These are phyloP conservation scores for Monopis laevigella DNA, from an alignment of 2,888 invertebrate genomes.

Conservation along the genomic window DNA sequence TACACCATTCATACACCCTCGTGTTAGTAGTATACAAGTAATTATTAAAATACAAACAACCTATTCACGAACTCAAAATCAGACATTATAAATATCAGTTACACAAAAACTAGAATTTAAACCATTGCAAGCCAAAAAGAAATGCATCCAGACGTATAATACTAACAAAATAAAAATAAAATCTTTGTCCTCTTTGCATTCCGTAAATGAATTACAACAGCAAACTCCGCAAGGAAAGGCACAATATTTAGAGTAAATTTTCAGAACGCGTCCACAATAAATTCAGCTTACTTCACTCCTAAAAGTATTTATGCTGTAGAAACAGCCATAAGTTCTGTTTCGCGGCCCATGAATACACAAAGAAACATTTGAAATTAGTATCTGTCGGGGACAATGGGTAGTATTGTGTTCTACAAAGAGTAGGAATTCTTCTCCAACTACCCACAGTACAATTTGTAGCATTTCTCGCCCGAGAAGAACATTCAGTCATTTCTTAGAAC, in stretches of 20 bases:
- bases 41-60: too few species aligned
- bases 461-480: slow-evolving; percentile 27
- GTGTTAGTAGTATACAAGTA: too few species aligned
- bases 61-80: too few species aligned
- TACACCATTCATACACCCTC: too few species aligned
- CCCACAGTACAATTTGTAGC: slow-evolving; percentile 35
- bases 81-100: too few species aligned
- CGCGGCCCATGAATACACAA: slow-evolving; percentile 28
- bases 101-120: too few species aligned
- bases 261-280: slow-evolving; percentile 9
- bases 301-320: slow-evolving; percentile 10
- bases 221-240: background rate
- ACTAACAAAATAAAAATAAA: too few species aligned
- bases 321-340: slow-evolving; percentile 27
- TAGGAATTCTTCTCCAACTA: slow-evolving; percentile 33
- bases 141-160: too few species aligned
- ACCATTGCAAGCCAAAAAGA: too few species aligned
- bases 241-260: slow-evolving; percentile 8
- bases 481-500: slow-evolving; percentile 30
- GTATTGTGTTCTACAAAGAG: slow-evolving; percentile 40
- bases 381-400: slow-evolving; percentile 42
- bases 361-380: slow-evolving; percentile 45
- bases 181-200: slow-evolving; percentile 4
- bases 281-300: slow-evolving; percentile 6
- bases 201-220: slow-evolving; percentile 9